Base-by-base conservation (phyloP, 2,113 vertebrate genomes). In the Trachemys scripta region DNA sequence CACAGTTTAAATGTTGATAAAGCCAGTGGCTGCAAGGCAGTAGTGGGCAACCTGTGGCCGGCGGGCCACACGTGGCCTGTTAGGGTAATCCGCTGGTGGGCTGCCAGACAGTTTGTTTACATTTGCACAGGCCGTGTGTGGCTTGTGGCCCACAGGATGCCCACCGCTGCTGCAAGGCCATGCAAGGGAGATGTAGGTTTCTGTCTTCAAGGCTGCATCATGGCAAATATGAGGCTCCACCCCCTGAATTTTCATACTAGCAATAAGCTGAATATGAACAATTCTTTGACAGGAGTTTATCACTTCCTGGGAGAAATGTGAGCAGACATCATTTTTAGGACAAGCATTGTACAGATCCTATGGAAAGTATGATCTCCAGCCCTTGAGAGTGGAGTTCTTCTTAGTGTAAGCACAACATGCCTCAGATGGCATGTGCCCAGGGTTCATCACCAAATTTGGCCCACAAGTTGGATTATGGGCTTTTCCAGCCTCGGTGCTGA, bases 221-320 rank as follows among this genome's bases (percentile, higher is more conserved):
- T 29, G 22, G 22, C n/a, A 78, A 65, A 16, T 35, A 2, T 0
- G 38, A 7, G 29, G 9, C 1, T 13, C 27, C 25, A 20, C 56
- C 45, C 38, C 50, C 14, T 38, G 12, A 6, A 1, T 16, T 51
- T 5, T 53, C n/a, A 35, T 2, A 1, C 47, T 80, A 49, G 69
- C 29, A 38, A 54, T 42, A 10, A 13, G 54, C 17, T 56, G 31
- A 19, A 38, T 7, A 49, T 42, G 24, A 38, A 24, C 9, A 8
- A 11, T 1, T n/a, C 45, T n/a, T 51, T n/a, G n/a, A 27, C 51
- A n/a, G 42, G 80, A 80, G 27, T 79, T 75, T n/a, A 72, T 19
- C 65, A 24, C n/a, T 25, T 75, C 62, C 62, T 65, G 31, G 31
- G 31, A 65, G 62, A 31, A 16, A 16, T 65, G 62, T 65, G 62